Evolutionary conservation across 1,140 invertebrate genomes (phyloP).

Genomic region (Campoletis sonorensis): DNA sequence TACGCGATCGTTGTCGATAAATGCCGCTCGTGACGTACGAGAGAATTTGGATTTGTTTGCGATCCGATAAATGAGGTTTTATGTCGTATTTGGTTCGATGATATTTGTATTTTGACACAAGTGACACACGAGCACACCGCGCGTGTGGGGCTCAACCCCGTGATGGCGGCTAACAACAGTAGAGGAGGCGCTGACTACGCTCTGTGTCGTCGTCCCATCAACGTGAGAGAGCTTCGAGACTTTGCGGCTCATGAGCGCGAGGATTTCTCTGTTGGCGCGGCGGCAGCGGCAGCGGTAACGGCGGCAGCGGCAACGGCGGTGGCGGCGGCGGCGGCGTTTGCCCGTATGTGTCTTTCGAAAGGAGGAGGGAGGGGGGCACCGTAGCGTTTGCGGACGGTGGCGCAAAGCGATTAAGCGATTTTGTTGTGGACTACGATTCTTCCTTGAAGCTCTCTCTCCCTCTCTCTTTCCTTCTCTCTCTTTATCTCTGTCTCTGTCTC

Average conservation of each 20-base stretch:
- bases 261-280: conserved; percentile 21
- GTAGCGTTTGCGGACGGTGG: conserved; percentile 71
- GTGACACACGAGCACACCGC: conserved; percentile 35
- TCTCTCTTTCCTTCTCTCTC: conserved; percentile 57
- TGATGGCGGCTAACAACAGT: conserved; percentile 42
- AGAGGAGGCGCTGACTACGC: conserved; percentile 31
- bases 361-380: conserved; percentile 25
- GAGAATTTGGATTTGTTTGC: background rate
- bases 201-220: conserved; percentile 18
- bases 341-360: conserved; percentile 23
- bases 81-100: background rate
- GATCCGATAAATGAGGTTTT: too few relatives aligned
- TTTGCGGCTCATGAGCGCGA: conserved; percentile 21
- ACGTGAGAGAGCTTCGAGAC: conserved; percentile 21
- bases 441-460: conserved; percentile 61
- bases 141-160: conserved; percentile 41
- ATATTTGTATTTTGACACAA: conserved; percentile 37
- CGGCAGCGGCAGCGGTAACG: background rate
- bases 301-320: too few relatives aligned
- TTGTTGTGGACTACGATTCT: conserved; percentile 78
- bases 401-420: conserved; percentile 78
- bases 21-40: too few relatives aligned
- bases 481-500: conserved; percentile 44
- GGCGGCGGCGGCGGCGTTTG: conserved; percentile 17
- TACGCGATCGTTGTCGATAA: too few relatives aligned